Evolutionary conservation across 2,888 invertebrate species (phyloP), one percentile per base, ranked within the genome.

Genomic region (Nematopogon swammerdamellus): DNA sequence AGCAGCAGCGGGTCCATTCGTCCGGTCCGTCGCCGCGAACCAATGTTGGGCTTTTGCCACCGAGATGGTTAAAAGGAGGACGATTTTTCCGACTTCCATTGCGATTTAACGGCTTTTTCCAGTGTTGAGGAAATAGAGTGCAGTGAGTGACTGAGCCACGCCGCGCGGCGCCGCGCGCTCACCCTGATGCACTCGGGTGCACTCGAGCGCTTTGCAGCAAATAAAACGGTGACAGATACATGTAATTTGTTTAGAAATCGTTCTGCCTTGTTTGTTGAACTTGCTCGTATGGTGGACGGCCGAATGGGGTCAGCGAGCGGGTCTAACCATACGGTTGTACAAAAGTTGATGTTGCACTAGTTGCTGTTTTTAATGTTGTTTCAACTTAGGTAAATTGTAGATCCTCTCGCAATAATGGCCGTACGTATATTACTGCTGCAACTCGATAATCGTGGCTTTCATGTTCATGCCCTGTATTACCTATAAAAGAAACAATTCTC

Each of bases 221-320:
- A 36, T 36, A 36, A 36, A 36, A 36, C 36, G 36, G n/a, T 71
- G 63, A 67, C 69, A 66, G 63, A 63, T 63, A 60, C n/a, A n/a
- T n/a, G n/a, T 63, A 69, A 68, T 70, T 70, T 61, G 60, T 58
- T 59, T 70, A 71, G 70, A 72, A 69, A 72, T 59, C 62, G 69
- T 66, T 64, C 64, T 67, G 64, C 63, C 65, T 68, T 65, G 62
- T 54, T 63, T 59, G 59, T 59, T 63, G 61, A 65, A 54, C 54
- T 64, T 56, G 70, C 64, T 65, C 61, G 53, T 36, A 17, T 8
- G 10, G 17, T 3, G 36, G 11, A 14, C 11, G 14, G 36, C n/a
- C 3, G 36, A 36, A 36, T 3, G 36, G 11, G 36, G 51, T 51
- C 47, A 50, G 46, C 42, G 17, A n/a, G n/a, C n/a, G n/a, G 43